phyloP scores from a whole-genome alignment of 2,888 invertebrate species.

The Mesodorylaimus sp. region DNA sequence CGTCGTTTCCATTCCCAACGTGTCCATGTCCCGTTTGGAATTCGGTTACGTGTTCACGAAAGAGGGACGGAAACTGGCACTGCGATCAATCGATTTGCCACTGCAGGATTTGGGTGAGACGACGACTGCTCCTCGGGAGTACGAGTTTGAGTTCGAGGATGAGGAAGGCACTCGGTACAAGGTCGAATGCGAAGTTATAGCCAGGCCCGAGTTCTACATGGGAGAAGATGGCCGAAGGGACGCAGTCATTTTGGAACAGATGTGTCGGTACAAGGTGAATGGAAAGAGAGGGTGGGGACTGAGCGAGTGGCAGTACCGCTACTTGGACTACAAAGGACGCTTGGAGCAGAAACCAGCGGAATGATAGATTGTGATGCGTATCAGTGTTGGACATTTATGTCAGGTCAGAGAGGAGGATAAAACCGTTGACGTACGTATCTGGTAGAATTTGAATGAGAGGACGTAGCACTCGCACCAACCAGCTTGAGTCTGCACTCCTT shows the following conservation, averaged over 20 bases:
- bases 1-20: conserved; percentile 54
- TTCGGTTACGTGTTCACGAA: conserved; percentile 45
- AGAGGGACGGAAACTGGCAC: conserved; percentile 38
- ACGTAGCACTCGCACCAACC: too few species aligned
- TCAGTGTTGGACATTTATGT: too few species aligned
- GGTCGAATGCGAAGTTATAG: neutral
- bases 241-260: conserved; percentile 30
- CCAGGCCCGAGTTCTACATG: conserved; percentile 1
- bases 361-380: too few species aligned
- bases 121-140: conserved; percentile 42
- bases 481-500: too few species aligned
- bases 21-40: conserved; percentile 38
- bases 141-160: conserved; percentile 43
- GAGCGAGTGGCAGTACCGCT: conserved; percentile 45
- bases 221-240: conserved; percentile 1
- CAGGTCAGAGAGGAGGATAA: too few species aligned
- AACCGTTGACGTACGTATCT: too few species aligned
- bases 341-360: too few species aligned
- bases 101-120: conserved; percentile 46
- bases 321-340: neutral
- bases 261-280: conserved; percentile 43
- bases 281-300: conserved; percentile 46
- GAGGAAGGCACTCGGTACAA: conserved; percentile 1
- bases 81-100: conserved; percentile 42
- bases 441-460: too few species aligned